Conservation (phyloP, 2,797 vertebrate species). For the Crax fasciolata region DNA sequence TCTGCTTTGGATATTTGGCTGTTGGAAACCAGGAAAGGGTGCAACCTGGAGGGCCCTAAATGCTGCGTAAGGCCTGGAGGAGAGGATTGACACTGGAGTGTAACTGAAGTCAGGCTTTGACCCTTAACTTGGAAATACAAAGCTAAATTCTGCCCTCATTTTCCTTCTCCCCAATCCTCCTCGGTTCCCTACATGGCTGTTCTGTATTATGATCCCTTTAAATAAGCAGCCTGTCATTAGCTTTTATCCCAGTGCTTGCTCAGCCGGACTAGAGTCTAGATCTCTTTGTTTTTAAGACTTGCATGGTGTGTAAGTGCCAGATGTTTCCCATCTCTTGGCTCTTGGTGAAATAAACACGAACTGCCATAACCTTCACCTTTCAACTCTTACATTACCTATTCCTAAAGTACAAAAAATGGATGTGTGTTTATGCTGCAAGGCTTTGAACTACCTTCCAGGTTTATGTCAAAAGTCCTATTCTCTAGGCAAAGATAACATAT, state of each 20-base stretch:
- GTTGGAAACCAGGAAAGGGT: neutral
- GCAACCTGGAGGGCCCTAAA: neutral
- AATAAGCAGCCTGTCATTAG: slow-evolving; percentile 79
- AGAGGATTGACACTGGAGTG: neutral
- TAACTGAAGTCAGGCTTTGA: slow-evolving; percentile 47
- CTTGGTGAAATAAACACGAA: slow-evolving; percentile 81
- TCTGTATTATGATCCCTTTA: slow-evolving; percentile 80
- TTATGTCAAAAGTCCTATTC: slow-evolving; percentile 73
- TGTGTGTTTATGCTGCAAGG: slow-evolving; percentile 73
- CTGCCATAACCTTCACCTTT: slow-evolving; percentile 79
- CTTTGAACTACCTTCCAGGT: slow-evolving; percentile 80
- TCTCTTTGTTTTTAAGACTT: slow-evolving; percentile 79
- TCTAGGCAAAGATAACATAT: slow-evolving; percentile 64
- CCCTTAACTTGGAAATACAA: slow-evolving; percentile 60
- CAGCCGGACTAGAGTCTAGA: slow-evolving; percentile 71
- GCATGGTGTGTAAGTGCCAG: slow-evolving; percentile 78
- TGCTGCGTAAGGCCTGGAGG: neutral
- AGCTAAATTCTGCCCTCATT: slow-evolving; percentile 47
- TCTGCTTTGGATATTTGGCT: neutral
- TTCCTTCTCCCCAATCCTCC: slow-evolving; percentile 31
- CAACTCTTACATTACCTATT: slow-evolving; percentile 79
- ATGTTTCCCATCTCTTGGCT: slow-evolving; percentile 82
- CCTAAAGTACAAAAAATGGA: slow-evolving; percentile 74
- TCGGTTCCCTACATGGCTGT: slow-evolving; percentile 68
- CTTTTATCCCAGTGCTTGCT: slow-evolving; percentile 81